phyloP scores from a whole-genome alignment of 2,113 vertebrate species.

The Camarhynchus parvulus region DNA sequence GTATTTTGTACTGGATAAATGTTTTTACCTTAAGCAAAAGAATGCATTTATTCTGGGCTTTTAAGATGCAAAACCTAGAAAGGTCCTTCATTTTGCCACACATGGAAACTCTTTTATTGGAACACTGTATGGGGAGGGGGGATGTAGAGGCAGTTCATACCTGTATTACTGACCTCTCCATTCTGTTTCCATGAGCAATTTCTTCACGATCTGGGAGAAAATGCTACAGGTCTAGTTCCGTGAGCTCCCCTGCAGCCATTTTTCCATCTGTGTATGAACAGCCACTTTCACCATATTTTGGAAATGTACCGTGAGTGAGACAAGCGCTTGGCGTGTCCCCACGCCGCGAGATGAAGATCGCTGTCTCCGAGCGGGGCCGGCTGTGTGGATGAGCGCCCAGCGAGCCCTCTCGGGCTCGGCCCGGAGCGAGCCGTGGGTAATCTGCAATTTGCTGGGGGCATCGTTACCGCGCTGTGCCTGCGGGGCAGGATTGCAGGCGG shows the following conservation, averaged over 20 bases:
- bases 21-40: not conserved
- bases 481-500: slow-evolving; percentile 85
- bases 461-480: slow-evolving; percentile 87
- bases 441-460: slow-evolving; percentile 91
- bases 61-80: not conserved
- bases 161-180: not conserved
- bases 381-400: slow-evolving; percentile 73
- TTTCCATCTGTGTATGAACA: slow-evolving; percentile 26
- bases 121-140: too few species aligned
- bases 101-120: not conserved
- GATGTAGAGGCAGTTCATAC: not conserved
- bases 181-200: slow-evolving; percentile 67
- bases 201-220: slow-evolving; percentile 63
- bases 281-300: slow-evolving; percentile 43
- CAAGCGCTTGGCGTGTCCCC: slow-evolving; percentile 70
- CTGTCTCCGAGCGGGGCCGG: slow-evolving; percentile 79
- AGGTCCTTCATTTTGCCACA: not conserved
- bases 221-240: slow-evolving; percentile 3
- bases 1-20: not conserved
- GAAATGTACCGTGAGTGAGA: slow-evolving; percentile 59
- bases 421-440: slow-evolving; percentile 67
- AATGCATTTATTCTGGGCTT: not conserved
- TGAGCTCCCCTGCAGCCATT: slow-evolving; percentile 41
- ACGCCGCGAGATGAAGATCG: slow-evolving; percentile 78
- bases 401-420: slow-evolving; percentile 58